Evolutionary conservation across 2,888 invertebrate species (phyloP), one percentile per base, ranked within the genome.

Genomic region (Osmoderma eremita): DNA sequence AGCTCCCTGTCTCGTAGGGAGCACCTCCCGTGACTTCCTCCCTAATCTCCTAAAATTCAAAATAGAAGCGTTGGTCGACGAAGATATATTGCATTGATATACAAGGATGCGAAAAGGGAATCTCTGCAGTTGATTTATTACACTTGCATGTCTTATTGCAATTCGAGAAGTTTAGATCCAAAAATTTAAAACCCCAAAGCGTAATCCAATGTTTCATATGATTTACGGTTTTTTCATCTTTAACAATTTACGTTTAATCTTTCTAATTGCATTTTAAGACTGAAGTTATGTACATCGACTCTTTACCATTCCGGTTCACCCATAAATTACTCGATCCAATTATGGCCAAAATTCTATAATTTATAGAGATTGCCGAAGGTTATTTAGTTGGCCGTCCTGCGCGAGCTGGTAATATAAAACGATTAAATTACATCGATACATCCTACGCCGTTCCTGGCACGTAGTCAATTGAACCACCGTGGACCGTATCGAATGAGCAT

Each of bases 381-480:
- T 61, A 45, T 61, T 61, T 61, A 61, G 30, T 17, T 41, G 45
- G 30, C 13, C 30, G 18, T 30, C 24, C 45, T 45, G 42, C 15
- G 10, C 45, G 30, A 48, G 18, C 20, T 17, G 18, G 48, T 20
- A 18, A 61, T 22, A 56, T 30, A 61, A 48, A 61, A 24, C 48
- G 58, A 61, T 61, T 61, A 45, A 61, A 36, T 61, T 61, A 42
- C 30, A 24, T 10, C 45, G 24, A 36, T 61, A 61, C 45, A 41
- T 18, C 24, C 41, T 63, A 63, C 63, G 63, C 30, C 53, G 53
- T 42, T 36, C 41, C 63, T 42, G 51, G 51, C 63, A 63, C 63
- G 63, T 63, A 63, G 51, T 53, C 63, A 63, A 53, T 53, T 63
- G 51, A 42, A 45, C 53, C 51, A 53, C 41, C 41, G 49, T 41